phyloP scores from a whole-genome alignment of 1,140 invertebrate species.

The Agraylea sexmaculata region DNA sequence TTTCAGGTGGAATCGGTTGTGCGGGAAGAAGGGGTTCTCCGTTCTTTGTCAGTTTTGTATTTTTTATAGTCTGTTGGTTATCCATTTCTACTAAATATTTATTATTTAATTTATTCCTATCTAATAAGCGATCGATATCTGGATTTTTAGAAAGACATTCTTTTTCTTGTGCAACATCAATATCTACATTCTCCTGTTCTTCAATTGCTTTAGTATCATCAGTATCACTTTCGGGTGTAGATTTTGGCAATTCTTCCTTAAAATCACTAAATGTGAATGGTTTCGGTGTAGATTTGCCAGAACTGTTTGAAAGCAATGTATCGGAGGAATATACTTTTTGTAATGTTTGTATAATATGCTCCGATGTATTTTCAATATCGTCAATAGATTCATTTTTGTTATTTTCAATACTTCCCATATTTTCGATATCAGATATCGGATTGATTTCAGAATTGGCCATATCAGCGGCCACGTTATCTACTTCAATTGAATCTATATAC shows the following conservation, averaged over 20 bases:
- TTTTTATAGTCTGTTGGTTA: constrained; percentile 9
- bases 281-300: constrained; percentile 18
- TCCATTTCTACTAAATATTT: constrained; percentile 6
- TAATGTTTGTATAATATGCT: no score
- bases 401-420: constrained; percentile 29
- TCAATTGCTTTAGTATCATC: constrained; percentile 10
- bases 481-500: constrained; percentile 36
- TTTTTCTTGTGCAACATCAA: constrained; percentile 3
- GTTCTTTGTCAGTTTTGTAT: constrained; percentile 7
- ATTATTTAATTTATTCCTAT: neutral
- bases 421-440: constrained; percentile 1
- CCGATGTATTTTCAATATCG: no score
- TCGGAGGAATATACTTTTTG: constrained; percentile 2
- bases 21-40: constrained; percentile 38
- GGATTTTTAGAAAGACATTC: neutral
- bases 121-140: constrained; percentile 1
- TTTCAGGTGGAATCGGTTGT: constrained; percentile 53
- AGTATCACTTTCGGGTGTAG: constrained; percentile 11
- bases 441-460: constrained; percentile 25
- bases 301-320: constrained; percentile 10
- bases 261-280: constrained; percentile 41
- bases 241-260: constrained; percentile 25
- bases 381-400: constrained; percentile 25
- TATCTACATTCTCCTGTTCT: constrained; percentile 9
- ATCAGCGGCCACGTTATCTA: constrained; percentile 39